Evolutionary conservation across 2,113 vertebrate genomes (phyloP).

Genomic region (Laticauda laticaudata): DNA sequence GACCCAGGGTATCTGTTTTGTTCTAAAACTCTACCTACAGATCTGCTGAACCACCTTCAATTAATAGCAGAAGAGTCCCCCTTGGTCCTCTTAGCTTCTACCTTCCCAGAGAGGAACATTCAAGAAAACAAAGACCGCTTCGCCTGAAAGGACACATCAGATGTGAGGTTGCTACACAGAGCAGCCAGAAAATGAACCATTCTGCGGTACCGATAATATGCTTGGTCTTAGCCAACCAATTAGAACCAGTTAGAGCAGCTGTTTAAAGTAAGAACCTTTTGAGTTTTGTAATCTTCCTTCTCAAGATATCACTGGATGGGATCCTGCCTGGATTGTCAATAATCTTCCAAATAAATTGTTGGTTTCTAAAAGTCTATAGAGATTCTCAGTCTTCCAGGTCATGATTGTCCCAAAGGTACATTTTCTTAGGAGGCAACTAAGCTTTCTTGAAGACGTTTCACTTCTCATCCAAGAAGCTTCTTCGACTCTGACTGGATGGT

Average conservation of each 20-base stretch:
- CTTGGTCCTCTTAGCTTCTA: neutral
- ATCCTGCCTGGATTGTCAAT: neutral
- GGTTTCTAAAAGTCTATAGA: neutral
- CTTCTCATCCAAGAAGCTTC: too few relatives aligned
- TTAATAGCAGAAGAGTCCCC: neutral
- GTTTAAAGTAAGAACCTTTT: neutral
- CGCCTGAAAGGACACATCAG: neutral
- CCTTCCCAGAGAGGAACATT: neutral
- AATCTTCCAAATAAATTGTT: rapidly evolving
- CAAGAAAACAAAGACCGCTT: neutral
- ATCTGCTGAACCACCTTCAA: neutral
- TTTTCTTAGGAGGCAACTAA: too few relatives aligned
- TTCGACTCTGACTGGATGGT: too few relatives aligned
- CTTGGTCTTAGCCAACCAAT: neutral
- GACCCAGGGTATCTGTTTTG: neutral
- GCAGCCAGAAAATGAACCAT: neutral
- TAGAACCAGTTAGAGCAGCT: neutral
- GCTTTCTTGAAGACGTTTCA: too few relatives aligned
- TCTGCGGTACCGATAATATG: neutral
- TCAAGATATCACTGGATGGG: neutral
- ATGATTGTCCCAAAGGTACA: too few relatives aligned
- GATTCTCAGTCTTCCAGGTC: too few relatives aligned
- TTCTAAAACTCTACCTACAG: neutral
- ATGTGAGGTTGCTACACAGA: neutral
- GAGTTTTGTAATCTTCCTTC: neutral